Base-by-base conservation (phyloP, 2,888 invertebrate genomes). In the Oscheius sp. region DNA sequence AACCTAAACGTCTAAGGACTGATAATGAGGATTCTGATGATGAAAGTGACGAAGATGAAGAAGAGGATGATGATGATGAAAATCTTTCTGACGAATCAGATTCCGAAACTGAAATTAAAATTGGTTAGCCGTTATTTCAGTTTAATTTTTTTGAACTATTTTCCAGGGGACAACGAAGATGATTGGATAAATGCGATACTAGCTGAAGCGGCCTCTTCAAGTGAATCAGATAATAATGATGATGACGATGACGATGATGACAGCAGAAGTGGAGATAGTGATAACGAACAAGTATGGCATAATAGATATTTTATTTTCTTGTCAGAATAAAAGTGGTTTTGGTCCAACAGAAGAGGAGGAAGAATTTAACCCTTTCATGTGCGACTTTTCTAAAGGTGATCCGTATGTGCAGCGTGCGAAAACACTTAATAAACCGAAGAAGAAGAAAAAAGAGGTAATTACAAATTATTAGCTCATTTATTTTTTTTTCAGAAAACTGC, bases 311-410 rank as follows among this genome's bases (percentile, higher is more conserved):
- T 41, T 49, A 13, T 1, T 43, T 13, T 1, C 12, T 27, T n/a
- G 2, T 13, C 6, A 49, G 46, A 45, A 16, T 52, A 25, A 23
- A 49, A 59, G 21, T 12, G 27, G 23, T 5, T 21, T 2, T 56
- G 53, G 35, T 73, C 23, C n/a, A 55, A 29, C 12, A 21, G 69
- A 58, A 56, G 72, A 45, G 9, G 85, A 84, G 55, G 93, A 93
- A 74, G 95, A 95, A 90, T 95, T 94, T 89, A 96, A 96, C 91
- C 96, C 95, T n/a, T 94, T 94, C 88, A 93, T 93, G 89, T 93
- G 92, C 64, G 95, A 90, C 35, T 89, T 89, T n/a, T 89, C 90
- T 55, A 89, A 89, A 35, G 76, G 79, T 66, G 94, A 94, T 90
- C 94, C 94, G 0, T 94, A 94, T 94, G 92, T 93, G 78, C 35